Conservation (phyloP, 1,140 invertebrate genomes). For the Oncopeltus fasciatus region DNA sequence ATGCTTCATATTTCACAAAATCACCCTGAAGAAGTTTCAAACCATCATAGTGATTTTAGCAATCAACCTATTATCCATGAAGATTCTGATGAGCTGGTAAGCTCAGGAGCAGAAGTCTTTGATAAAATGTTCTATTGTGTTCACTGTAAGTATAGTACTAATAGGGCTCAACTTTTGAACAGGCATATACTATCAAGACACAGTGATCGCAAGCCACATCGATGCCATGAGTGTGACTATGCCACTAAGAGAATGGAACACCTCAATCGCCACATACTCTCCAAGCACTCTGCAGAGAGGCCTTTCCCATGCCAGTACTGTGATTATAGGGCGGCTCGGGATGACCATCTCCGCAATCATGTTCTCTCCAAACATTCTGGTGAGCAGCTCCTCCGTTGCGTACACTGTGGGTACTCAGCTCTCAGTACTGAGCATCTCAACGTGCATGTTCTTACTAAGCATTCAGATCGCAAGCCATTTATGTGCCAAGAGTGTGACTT, state of each 20-base stretch:
- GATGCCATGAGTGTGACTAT: not conserved
- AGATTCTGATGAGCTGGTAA: not conserved
- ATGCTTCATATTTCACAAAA: not conserved
- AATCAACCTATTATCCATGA: not conserved
- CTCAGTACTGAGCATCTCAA: not conserved
- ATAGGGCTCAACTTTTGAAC: not conserved
- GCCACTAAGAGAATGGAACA: too few relatives aligned
- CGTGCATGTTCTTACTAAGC: not conserved
- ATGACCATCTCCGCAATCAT: not conserved
- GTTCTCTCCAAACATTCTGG: not conserved
- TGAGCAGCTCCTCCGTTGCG: not conserved
- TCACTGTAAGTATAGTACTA: not conserved
- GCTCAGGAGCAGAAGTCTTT: not conserved
- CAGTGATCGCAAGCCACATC: not conserved
- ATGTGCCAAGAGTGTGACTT: not conserved
- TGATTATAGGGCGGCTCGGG: not conserved
- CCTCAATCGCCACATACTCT: not conserved
- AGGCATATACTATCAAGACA: not conserved
- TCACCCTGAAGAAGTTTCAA: not conserved
- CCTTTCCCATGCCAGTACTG: not conserved
- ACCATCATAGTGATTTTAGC: not conserved
- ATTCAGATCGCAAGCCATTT: not conserved
- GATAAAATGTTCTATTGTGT: not conserved
- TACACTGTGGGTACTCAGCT: not conserved
- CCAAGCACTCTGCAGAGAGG: not conserved